Conservation (phyloP, 2,888 invertebrate species). For the Cosmorhoe ocellata region DNA sequence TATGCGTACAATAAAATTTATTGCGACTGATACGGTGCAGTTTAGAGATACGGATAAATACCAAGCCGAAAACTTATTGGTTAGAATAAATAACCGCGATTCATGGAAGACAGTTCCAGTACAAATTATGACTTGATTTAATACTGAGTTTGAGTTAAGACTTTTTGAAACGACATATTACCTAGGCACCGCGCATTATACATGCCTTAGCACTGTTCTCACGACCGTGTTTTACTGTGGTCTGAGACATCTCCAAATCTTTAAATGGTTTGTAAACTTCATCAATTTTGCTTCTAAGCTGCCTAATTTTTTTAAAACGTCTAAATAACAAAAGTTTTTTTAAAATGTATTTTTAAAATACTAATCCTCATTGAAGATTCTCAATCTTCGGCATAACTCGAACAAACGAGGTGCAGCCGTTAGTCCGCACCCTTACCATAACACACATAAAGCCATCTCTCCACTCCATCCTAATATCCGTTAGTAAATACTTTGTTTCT, state of each 20-base stretch:
- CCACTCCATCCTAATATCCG: slow-evolving; percentile 60
- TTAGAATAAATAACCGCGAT: slow-evolving; percentile 44
- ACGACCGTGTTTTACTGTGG: slow-evolving; percentile 27
- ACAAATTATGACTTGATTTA: slow-evolving; percentile 62
- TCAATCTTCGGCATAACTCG: slow-evolving; percentile 70
- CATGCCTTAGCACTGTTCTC: slow-evolving; percentile 30
- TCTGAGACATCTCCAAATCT: slow-evolving; percentile 25
- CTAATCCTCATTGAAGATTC: slow-evolving; percentile 73
- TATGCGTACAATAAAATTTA: slow-evolving; percentile 29
- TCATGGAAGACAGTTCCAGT: slow-evolving; percentile 74
- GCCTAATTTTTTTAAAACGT: slow-evolving; percentile 53
- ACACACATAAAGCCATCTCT: slow-evolving; percentile 66
- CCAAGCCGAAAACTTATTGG: slow-evolving; percentile 29
- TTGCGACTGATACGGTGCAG: slow-evolving; percentile 29
- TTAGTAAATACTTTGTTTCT: slow-evolving; percentile 60
- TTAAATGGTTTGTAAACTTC: slow-evolving; percentile 38
- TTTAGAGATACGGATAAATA: slow-evolving; percentile 29
- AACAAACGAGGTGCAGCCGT: slow-evolving; percentile 62
- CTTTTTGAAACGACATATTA: slow-evolving; percentile 65
- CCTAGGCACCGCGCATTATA: slow-evolving; percentile 68
- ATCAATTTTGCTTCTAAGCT: slow-evolving; percentile 48
- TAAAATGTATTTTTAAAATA: slow-evolving; percentile 77
- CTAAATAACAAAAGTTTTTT: slow-evolving; percentile 51
- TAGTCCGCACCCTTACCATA: slow-evolving; percentile 55
- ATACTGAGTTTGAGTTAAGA: slow-evolving; percentile 70